phyloP scores from a whole-genome alignment of 2,888 invertebrate species.

The Lutraria lutraria region DNA sequence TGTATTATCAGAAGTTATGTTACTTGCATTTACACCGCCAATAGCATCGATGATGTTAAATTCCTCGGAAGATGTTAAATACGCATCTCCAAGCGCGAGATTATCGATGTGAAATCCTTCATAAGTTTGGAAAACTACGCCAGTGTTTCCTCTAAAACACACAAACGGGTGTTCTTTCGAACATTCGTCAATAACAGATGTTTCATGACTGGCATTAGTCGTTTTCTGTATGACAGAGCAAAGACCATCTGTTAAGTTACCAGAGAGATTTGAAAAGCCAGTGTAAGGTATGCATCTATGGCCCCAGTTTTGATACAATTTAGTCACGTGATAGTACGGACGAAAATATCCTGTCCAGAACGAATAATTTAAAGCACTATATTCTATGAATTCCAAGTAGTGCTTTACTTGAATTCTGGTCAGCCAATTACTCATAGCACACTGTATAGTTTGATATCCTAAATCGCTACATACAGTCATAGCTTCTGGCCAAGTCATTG shows the following conservation, averaged over 20 bases:
- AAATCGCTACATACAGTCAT: not conserved
- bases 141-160: not conserved
- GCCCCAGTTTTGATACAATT: too few relatives aligned
- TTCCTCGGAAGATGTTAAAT: not conserved
- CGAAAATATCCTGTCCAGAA: too few relatives aligned
- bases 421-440: not conserved
- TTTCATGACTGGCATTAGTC: not conserved
- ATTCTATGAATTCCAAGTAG: too few relatives aligned
- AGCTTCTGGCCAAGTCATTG: constrained; percentile 2
- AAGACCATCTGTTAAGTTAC: not conserved
- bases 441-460: not conserved
- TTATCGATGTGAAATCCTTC: constrained; percentile 2
- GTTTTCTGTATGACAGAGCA: not conserved
- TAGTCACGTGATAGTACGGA: too few relatives aligned
- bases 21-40: not conserved
- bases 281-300: not conserved
- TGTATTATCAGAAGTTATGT: too few relatives aligned
- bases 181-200: not conserved
- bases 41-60: not conserved
- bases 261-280: not conserved
- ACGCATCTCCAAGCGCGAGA: not conserved
- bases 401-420: not conserved
- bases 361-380: too few relatives aligned
- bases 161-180: not conserved
- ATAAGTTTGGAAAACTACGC: not conserved